Evolutionary conservation across 2,888 invertebrate genomes (phyloP).

Genomic region (Nasonia oneida): DNA sequence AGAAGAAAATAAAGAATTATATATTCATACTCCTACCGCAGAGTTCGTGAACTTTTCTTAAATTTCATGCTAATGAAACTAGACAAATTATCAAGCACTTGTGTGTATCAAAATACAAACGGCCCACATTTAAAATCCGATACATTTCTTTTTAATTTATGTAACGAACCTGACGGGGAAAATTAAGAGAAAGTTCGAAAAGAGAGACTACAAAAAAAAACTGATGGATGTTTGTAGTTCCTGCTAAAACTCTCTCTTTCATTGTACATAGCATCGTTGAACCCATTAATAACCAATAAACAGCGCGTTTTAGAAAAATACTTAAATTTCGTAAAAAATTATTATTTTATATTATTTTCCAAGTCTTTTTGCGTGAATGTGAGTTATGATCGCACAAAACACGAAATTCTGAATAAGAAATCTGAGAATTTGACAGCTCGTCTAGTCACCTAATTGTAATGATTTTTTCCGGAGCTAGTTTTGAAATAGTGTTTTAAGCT

Average conservation of each 20-base stretch:
- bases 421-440: too few relatives aligned
- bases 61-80: background rate
- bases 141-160: background rate
- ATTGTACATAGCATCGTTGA: background rate
- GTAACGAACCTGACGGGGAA: background rate
- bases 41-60: background rate
- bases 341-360: too few relatives aligned
- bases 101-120: background rate
- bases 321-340: too few relatives aligned
- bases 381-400: too few relatives aligned
- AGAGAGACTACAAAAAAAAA: background rate
- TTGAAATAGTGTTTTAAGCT: background rate
- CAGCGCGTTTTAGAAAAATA: too few relatives aligned
- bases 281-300: too few relatives aligned
- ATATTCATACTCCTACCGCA: constrained; percentile 4
- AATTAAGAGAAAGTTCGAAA: constrained; percentile 23
- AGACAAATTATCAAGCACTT: background rate
- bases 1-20: constrained; percentile 21
- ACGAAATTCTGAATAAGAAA: too few relatives aligned
- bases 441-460: too few relatives aligned
- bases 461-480: too few relatives aligned
- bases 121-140: background rate
- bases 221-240: background rate
- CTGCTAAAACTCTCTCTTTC: constrained; percentile 3
- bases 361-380: too few relatives aligned